Base-by-base conservation (phyloP, 1,140 invertebrate species). In the Zaprionus lachaisei region DNA sequence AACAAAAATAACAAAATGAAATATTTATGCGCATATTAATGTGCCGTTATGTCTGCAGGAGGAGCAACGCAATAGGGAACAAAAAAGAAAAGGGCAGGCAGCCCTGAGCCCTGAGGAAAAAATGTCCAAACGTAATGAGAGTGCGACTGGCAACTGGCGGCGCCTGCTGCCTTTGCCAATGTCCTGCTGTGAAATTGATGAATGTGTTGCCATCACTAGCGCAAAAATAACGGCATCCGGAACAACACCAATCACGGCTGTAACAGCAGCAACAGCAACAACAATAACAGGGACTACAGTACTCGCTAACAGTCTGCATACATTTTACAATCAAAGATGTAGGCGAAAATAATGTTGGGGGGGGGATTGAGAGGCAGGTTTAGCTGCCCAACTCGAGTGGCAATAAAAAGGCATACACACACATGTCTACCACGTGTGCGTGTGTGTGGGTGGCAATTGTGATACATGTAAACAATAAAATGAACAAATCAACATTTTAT, bases 401-500 rank as follows among this genome's bases (percentile, higher is more conserved):
- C 63, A 61, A 37, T 56, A 83, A 79, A 72, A 77, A 56, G 15
- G 44, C 38, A 47, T 47, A 67, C 34, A 77, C 55, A 31, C 51
- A 55, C 7, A 26, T 14, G 26, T 0, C 26, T 5, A 49, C 28
- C 44, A n/a, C 4, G 41, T 57, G 66, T 72, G 54, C 5, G 34
- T 68, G 15, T 71, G 55, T 49, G 47, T 62, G 31, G 24, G 24
- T 58, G 37, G 65, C 83, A 81, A 80, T 79, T 89, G 84, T 83
- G 78, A 80, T 80, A 73, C 71, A 90, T 90, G 79, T 84, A 82
- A 89, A 82, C 85, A 89, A 90, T 90, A 84, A 89, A 90, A 80
- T 84, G 68, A 82, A 90, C 81, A 90, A 90, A 90, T 90, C 79
- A 85, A 90, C 76, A 81, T 89, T 90, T 85, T 90, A 89, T 89